These are phyloP conservation scores for Rhinoraja longicauda DNA, from an alignment of 2,797 vertebrate genomes.

Conservation along the genomic window DNA sequence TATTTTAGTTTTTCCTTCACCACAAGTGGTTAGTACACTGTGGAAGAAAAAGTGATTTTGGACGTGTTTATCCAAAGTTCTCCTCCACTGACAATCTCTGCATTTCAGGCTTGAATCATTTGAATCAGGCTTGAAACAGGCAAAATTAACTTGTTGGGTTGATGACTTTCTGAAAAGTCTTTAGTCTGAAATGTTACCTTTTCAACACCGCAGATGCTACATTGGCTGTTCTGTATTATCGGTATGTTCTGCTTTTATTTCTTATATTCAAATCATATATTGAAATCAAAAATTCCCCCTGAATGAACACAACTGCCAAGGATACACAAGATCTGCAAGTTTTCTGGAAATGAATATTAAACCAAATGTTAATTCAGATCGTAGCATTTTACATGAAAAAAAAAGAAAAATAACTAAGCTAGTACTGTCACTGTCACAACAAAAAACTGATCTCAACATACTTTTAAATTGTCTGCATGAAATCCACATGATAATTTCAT, in stretches of 20 bases:
- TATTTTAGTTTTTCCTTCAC: neutral
- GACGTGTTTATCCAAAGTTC: neutral
- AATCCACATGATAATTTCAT: conserved; percentile 13
- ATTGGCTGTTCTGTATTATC: too few relatives aligned
- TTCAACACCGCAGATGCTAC: too few relatives aligned
- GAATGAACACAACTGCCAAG: neutral
- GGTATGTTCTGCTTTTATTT: neutral
- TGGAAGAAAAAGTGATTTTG: neutral
- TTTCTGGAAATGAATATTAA: neutral
- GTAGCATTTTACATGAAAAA: neutral
- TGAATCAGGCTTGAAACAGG: too few relatives aligned
- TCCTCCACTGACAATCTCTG: neutral
- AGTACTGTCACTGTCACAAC: neutral
- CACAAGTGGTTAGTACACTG: neutral
- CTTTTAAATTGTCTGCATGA: neutral
- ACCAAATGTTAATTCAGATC: neutral
- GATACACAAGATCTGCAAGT: neutral
- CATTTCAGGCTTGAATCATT: neutral
- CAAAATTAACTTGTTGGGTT: too few relatives aligned
- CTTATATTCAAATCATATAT: neutral
- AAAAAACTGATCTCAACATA: neutral
- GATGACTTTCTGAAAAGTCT: too few relatives aligned
- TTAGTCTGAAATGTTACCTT: too few relatives aligned
- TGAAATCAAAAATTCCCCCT: neutral
- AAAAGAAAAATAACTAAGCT: neutral